Conservation (phyloP, 2,113 vertebrate genomes). For the Lycaon pictus region DNA sequence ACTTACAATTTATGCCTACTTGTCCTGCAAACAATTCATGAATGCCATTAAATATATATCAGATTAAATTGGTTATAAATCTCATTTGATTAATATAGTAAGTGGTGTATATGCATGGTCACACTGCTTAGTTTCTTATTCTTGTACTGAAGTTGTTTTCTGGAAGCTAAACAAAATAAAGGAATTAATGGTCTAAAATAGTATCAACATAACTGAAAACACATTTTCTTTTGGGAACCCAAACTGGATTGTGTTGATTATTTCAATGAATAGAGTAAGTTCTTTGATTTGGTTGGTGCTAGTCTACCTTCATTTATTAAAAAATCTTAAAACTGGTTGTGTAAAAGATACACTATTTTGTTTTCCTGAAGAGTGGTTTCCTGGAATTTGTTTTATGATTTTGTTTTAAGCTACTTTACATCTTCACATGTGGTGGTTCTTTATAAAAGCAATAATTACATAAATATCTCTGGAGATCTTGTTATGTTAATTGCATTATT, state of each 20-base stretch:
- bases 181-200: neutral
- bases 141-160: neutral
- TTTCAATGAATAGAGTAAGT: neutral
- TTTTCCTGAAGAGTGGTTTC: neutral
- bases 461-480: conserved; percentile 32
- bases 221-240: neutral
- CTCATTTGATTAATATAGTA: neutral
- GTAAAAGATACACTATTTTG: neutral
- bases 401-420: conserved; percentile 53
- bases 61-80: neutral
- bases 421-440: neutral
- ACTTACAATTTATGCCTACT: neutral
- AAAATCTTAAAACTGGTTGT: neutral
- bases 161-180: neutral
- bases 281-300: neutral
- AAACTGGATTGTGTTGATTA: neutral
- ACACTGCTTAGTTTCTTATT: conserved; percentile 20
- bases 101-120: neutral
- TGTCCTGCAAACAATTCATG: neutral
- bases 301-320: neutral
- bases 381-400: conserved; percentile 27
- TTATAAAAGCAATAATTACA: conserved; percentile 40
- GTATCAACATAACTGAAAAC: neutral
- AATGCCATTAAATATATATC: neutral
- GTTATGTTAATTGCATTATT: conserved; percentile 70